These are phyloP conservation scores for Psammodynastes pulverulentus DNA, from an alignment of 2,113 vertebrate species.

Conservation along the genomic window DNA sequence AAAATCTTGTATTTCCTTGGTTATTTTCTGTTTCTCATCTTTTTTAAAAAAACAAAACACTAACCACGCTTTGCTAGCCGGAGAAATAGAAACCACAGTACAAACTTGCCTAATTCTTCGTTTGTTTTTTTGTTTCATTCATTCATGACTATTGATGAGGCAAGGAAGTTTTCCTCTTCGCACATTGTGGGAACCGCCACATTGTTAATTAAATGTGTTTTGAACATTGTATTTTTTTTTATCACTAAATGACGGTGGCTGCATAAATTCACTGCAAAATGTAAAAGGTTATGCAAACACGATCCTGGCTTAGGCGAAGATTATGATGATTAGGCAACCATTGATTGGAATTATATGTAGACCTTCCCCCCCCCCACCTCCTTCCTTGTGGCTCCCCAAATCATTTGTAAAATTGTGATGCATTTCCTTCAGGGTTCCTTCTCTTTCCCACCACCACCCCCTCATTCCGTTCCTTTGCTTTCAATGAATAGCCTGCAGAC, in stretches of 20 bases:
- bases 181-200: not conserved
- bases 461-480: slow-evolving; percentile 48
- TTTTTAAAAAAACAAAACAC: not conserved
- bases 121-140: not conserved
- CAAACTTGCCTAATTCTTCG: not conserved
- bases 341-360: slow-evolving; percentile 61
- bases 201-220: not conserved
- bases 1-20: not conserved
- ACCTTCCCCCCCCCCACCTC: not conserved
- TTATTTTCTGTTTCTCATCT: not conserved
- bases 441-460: slow-evolving; percentile 26
- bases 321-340: slow-evolving; percentile 56
- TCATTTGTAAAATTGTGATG: slow-evolving; percentile 52
- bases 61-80: not conserved
- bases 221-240: not conserved
- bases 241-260: not conserved
- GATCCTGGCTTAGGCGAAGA: slow-evolving; percentile 33
- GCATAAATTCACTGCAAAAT: not conserved
- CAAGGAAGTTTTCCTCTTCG: not conserved
- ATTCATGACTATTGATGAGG: too few relatives aligned
- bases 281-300: not conserved
- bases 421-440: slow-evolving; percentile 43
- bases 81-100: not conserved
- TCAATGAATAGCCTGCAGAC: slow-evolving; percentile 33
- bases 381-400: slow-evolving; percentile 43